Evolutionary conservation across 1,140 invertebrate genomes (phyloP).

Genomic region (Dreissena rostriformis): DNA sequence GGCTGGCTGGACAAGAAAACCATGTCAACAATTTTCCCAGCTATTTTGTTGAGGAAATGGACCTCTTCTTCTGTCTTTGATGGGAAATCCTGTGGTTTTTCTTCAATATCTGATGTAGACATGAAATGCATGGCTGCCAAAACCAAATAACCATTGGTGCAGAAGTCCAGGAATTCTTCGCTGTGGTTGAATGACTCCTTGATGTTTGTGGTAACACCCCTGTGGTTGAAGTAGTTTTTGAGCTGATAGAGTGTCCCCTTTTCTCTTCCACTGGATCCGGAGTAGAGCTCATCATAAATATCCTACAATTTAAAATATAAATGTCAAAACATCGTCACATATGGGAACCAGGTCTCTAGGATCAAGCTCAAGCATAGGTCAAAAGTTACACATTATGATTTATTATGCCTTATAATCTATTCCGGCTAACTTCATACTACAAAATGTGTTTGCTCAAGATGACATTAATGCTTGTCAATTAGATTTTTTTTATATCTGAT

Average conservation of each 20-base stretch:
- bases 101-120: background rate
- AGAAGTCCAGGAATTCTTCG: slow-evolving; percentile 27
- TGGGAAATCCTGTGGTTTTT: slow-evolving; percentile 1
- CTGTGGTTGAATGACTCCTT: slow-evolving; percentile 26
- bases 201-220: slow-evolving; percentile 19
- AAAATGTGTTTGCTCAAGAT: too few relatives aligned
- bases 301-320: slow-evolving; percentile 21
- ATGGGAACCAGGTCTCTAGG: too few relatives aligned
- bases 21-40: slow-evolving; percentile 19
- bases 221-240: slow-evolving; percentile 29
- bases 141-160: background rate
- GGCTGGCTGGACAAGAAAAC: slow-evolving; percentile 7
- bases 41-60: background rate
- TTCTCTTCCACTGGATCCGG: slow-evolving; percentile 3
- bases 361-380: too few relatives aligned
- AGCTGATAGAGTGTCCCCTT: slow-evolving; percentile 30
- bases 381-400: too few relatives aligned
- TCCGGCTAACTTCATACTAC: too few relatives aligned
- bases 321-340: too few relatives aligned
- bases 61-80: background rate
- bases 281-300: slow-evolving; percentile 31
- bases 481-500: too few relatives aligned
- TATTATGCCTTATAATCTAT: too few relatives aligned
- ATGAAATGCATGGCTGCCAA: slow-evolving; percentile 1
- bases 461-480: too few relatives aligned